Base-by-base conservation (phyloP, 2,888 invertebrate species). In the Antitype chi region DNA sequence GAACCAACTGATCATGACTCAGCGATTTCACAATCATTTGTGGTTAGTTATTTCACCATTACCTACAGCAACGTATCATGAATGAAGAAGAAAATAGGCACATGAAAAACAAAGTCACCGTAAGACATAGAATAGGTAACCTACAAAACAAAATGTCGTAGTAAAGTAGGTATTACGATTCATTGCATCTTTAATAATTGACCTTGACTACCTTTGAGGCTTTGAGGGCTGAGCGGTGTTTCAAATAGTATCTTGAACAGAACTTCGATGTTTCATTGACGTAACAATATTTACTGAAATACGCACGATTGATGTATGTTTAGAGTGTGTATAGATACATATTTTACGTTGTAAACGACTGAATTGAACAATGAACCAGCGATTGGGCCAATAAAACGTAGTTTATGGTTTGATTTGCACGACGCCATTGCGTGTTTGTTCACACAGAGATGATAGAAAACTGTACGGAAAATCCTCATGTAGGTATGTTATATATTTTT, bases 281-380 rank as follows among this genome's bases (percentile, higher is more conserved):
- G 85, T 82, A 76, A 53, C 82, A 72, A 60, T 80, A 81, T 82
- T 76, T 71, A 82, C 69, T 85, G 76, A 71, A 69, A 66, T 71
- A 82, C 82, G 64, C 70, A 71, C 71, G 71, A 60, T 82, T 85
- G 82, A 85, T 81, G 76, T 71, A 82, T 75, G 82, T 85, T 80
- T 84, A 85, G 64, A 85, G 69, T 60, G 76, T 70, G 82, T 71
- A 71, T 81, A 82, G 82, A 81, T 81, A 85, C 69, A 82, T 82
- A 82, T 82, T 85, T 76, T 82, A 85, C 64, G 85, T 53, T 75
- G 59, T 85, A 85, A 85, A 85, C 69, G 68, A 85, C 66, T 76
- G 82, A 85, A 85, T 85, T 85, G 85, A 82, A 82, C 86, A 85
- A 82, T 82, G 82, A 82, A 82, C 71, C 38, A 85, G 59, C 69